Evolutionary conservation across 2,888 invertebrate species (phyloP), one percentile per base, ranked within the genome.

Genomic region (Monochamus alternatus): DNA sequence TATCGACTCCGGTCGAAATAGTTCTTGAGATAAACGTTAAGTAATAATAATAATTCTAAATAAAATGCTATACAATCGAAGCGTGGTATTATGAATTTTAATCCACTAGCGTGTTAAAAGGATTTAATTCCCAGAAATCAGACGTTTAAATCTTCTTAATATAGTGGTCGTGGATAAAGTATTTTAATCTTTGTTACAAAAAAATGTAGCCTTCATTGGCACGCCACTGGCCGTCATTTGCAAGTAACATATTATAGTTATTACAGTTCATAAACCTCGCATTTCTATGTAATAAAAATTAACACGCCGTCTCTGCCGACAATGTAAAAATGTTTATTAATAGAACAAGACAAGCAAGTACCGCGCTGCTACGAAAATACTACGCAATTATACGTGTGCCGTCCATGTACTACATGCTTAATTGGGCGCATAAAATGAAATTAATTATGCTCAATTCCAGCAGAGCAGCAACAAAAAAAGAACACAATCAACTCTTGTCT

Each of bases 381-480:
- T 47, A 47, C 9, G 9, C 59, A 74, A 68, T 74, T 68, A 63
- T 7, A 65, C n/a, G 59, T 31, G 4, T 62, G 65, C 58, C 52
- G 65, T 64, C 75, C 70, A 62, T 73, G 73, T 59, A 65, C 73
- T 70, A 74, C 69, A 69, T 76, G 73, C 60, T 74, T 74, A 76
- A 76, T 76, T 76, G 69, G 58, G 59, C 73, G 66, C 38, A 76
- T 52, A 70, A 74, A 76, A 70, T 44, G 60, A 70, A 60, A 64
- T 71, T 69, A 74, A 74, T 69, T 73, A 71, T 31, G 51, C 55
- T 52, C 32, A 30, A 59, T 47, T 12, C 62, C 38, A 38, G 7
- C 38, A 7, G 31, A 71, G 31, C 60, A 30, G 62, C 43, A 68
- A 47, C 47, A 47, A 47, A 47, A 3, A 75, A 75, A 71, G 70